These are phyloP conservation scores for Cydia amplana DNA, from an alignment of 1,140 invertebrate genomes.

Conservation along the genomic window DNA sequence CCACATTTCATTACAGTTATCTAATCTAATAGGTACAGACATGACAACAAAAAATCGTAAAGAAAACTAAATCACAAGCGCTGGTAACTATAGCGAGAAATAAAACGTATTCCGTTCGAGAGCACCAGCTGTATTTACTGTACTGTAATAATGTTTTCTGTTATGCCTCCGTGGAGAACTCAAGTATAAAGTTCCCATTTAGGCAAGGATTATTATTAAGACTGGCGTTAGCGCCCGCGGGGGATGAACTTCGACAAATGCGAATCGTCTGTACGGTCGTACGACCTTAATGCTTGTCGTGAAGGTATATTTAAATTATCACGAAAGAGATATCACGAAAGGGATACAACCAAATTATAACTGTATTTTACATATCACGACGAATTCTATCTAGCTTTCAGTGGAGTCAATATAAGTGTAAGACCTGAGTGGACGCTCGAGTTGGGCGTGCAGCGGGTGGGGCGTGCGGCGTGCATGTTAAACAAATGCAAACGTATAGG, in stretches of 20 bases:
- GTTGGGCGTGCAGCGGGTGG: no score
- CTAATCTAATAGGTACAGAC: no score
- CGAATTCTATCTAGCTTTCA: not conserved
- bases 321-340: no score
- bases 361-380: not conserved
- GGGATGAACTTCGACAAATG: not conserved
- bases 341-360: not conserved
- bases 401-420: not conserved
- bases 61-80: not conserved
- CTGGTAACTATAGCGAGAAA: not conserved
- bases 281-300: not conserved
- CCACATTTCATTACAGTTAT: no score
- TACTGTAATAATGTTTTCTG: slow-evolving; percentile 12
- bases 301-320: slow-evolving; percentile 8
- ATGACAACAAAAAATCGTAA: no score
- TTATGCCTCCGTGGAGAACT: not conserved
- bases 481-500: no score
- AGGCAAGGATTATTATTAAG: slow-evolving; percentile 1
- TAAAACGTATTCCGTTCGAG: not conserved
- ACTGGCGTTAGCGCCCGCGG: not conserved
- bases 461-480: no score
- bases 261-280: not conserved
- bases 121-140: slow-evolving; percentile 11
- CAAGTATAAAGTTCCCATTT: slow-evolving; percentile 13
- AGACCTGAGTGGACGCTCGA: no score